A percentile compares a stretch with the other conserved stretches of the same genome.
Evolutionary conservation across 2,113 vertebrate species (phyloP).

Genomic region (Morphnarchus princeps): DNA sequence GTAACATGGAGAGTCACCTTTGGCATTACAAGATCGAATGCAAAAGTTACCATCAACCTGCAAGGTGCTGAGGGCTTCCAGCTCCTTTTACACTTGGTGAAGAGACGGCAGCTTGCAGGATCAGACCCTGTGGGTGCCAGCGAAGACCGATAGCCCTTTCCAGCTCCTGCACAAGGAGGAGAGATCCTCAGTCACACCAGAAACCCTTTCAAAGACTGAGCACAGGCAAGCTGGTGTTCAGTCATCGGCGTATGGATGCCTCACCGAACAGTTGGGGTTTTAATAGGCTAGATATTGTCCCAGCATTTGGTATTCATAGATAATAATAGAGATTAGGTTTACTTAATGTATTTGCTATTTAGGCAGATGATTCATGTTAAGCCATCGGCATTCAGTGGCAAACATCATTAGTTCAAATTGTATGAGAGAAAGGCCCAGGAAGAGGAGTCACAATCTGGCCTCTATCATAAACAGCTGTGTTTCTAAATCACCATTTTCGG

Average conservation of each 20-base stretch:
- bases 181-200: background rate
- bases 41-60: background rate
- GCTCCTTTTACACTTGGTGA: background rate
- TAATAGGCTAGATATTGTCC: slow-evolving; percentile 59
- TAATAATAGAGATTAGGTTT: slow-evolving; percentile 55
- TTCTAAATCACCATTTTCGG: slow-evolving; percentile 58
- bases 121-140: background rate
- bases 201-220: background rate
- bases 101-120: background rate
- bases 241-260: background rate
- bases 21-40: background rate
- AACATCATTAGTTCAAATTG: slow-evolving; percentile 65
- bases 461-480: slow-evolving; percentile 59
- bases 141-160: background rate
- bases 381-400: slow-evolving; percentile 60
- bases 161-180: background rate
- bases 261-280: slow-evolving; percentile 43
- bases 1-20: background rate
- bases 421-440: slow-evolving; percentile 44
- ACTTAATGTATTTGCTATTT: slow-evolving; percentile 67
- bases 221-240: background rate
- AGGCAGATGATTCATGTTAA: slow-evolving; percentile 57
- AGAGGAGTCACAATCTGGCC: slow-evolving; percentile 58
- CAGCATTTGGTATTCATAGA: slow-evolving; percentile 54
- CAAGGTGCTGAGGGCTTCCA: background rate